Conservation (phyloP, 2,888 invertebrate genomes). For the Melanostoma scalare region DNA sequence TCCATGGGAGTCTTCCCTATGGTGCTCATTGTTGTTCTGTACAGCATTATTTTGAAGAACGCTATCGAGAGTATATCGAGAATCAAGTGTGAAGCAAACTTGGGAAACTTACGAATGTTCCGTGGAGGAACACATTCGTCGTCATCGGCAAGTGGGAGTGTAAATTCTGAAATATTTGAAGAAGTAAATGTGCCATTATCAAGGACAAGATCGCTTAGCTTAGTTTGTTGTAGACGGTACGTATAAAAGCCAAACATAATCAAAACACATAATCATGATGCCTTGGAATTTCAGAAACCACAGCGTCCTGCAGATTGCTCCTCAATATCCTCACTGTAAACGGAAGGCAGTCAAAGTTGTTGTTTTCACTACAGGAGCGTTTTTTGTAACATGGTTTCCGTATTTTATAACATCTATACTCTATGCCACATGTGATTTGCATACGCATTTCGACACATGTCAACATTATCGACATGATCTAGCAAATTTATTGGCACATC, state of each 20-base stretch:
- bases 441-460: conserved; percentile 82
- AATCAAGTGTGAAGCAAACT: conserved; percentile 78
- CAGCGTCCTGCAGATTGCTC: conserved; percentile 36
- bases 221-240: conserved; percentile 68
- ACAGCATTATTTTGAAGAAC: conserved; percentile 84
- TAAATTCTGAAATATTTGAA: conserved; percentile 31
- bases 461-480: conserved; percentile 83
- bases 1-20: conserved; percentile 84
- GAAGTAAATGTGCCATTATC: conserved; percentile 20
- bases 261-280: not conserved
- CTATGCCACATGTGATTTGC: conserved; percentile 83
- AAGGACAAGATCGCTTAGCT: conserved; percentile 42
- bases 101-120: conserved; percentile 76
- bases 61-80: conserved; percentile 84
- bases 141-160: not conserved
- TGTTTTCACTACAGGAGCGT: conserved; percentile 85
- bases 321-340: conserved; percentile 82
- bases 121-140: conserved; percentile 70
- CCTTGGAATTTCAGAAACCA: conserved; percentile 49
- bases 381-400: conserved; percentile 85
- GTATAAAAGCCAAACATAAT: not conserved
- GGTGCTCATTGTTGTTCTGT: conserved; percentile 82
- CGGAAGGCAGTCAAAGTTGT: conserved; percentile 86
- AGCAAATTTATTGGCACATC: conserved; percentile 84
- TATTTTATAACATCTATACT: conserved; percentile 84